Conservation (phyloP, 1,140 invertebrate species). For the Globodera ellingtonae region DNA sequence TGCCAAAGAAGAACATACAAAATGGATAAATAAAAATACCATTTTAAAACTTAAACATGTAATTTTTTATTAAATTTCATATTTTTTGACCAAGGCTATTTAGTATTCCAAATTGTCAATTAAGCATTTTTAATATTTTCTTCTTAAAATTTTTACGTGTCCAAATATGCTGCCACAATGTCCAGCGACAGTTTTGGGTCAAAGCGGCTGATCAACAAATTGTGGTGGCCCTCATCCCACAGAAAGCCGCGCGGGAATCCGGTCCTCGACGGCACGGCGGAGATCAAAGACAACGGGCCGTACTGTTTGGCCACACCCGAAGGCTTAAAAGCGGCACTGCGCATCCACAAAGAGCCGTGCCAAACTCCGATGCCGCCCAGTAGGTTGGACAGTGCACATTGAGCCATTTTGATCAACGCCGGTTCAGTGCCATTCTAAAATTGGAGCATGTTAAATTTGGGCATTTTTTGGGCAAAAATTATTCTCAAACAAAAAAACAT, state of each 20-base stretch:
- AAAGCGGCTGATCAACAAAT: slow-evolving; percentile 85
- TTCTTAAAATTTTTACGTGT: slow-evolving; percentile 23
- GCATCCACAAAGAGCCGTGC: slow-evolving; percentile 32
- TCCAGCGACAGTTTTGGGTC: slow-evolving; percentile 72
- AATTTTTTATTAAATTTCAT: too few relatives aligned
- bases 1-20: neutral
- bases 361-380: slow-evolving; percentile 79
- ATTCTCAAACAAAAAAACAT: neutral
- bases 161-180: slow-evolving; percentile 30
- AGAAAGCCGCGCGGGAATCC: slow-evolving; percentile 97
- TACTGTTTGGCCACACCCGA: slow-evolving; percentile 70
- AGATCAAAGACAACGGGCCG: slow-evolving; percentile 87
- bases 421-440: slow-evolving; percentile 13
- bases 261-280: slow-evolving; percentile 89
- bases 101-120: too few relatives aligned
- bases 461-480: neutral
- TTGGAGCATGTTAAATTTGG: neutral
- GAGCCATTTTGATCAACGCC: slow-evolving; percentile 14
- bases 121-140: too few relatives aligned
- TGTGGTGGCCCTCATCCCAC: slow-evolving; percentile 99
- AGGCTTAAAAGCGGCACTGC: slow-evolving; percentile 72
- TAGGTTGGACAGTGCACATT: slow-evolving; percentile 82
- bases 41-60: too few relatives aligned
- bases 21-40: neutral
- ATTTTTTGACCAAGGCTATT: too few relatives aligned